Conservation (phyloP, 2,888 invertebrate species). For the Byasa hedistus region DNA sequence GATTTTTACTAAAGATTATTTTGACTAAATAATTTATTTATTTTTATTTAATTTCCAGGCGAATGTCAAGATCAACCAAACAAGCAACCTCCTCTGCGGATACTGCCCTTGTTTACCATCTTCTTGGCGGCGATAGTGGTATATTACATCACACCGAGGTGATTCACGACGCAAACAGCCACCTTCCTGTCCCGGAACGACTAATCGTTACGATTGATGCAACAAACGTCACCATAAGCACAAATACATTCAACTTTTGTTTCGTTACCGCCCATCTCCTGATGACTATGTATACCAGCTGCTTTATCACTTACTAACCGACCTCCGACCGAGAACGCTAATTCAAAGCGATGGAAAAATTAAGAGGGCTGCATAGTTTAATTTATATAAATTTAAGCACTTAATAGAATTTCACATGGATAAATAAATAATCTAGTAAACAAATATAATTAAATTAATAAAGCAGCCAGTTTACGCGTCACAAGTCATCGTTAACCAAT, state of each 20-base stretch:
- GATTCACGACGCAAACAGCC: constrained; percentile 51
- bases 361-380: no score
- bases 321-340: no score
- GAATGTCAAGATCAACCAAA: constrained; percentile 80
- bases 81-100: constrained; percentile 51
- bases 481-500: background rate
- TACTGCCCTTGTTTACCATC: constrained; percentile 48
- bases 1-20: background rate
- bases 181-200: constrained; percentile 43
- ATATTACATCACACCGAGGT: constrained; percentile 67
- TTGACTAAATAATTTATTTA: background rate
- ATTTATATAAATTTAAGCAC: no score
- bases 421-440: no score
- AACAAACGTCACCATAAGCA: background rate
- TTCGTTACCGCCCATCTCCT: background rate
- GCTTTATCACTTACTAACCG: no score
- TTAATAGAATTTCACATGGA: no score
- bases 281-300: background rate
- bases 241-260: background rate
- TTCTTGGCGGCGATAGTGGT: constrained; percentile 47
- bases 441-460: background rate
- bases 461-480: background rate
- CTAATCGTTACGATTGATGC: constrained; percentile 46
- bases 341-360: no score
- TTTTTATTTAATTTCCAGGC: constrained; percentile 60